Conservation (phyloP, 2,888 invertebrate genomes). For the Andrena trimmerana region DNA sequence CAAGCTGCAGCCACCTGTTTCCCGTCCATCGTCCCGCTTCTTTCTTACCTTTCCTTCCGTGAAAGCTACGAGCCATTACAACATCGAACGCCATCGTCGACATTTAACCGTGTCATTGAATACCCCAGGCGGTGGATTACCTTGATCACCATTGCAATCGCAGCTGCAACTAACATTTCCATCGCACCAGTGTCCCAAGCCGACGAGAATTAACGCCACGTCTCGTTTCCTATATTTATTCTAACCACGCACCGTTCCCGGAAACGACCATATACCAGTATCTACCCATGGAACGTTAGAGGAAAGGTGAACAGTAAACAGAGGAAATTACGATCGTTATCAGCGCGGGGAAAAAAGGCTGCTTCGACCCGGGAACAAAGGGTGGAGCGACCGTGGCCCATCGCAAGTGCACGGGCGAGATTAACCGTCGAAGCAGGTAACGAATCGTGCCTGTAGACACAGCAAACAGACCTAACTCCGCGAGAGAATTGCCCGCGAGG, state of each 20-base stretch:
- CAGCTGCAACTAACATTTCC: too few relatives aligned
- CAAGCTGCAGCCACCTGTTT: conserved; percentile 56
- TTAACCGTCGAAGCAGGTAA: conserved; percentile 41
- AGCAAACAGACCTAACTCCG: conserved; percentile 70
- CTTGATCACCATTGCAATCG: background rate
- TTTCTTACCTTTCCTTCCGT: conserved; percentile 20
- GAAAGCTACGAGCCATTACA: background rate
- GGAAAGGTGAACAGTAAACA: background rate
- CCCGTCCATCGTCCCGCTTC: conserved; percentile 41
- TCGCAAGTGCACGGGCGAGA: conserved; percentile 52
- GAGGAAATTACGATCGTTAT: conserved; percentile 24
- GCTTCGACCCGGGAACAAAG: conserved; percentile 2
- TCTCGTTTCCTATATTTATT: background rate
- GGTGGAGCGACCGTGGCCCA: background rate
- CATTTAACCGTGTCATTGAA: background rate
- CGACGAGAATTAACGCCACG: background rate
- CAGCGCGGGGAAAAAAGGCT: conserved; percentile 10
- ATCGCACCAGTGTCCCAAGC: too few relatives aligned
- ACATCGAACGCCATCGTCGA: background rate
- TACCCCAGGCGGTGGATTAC: background rate
- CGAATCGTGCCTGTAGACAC: conserved; percentile 52
- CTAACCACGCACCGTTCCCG: background rate
- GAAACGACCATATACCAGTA: background rate
- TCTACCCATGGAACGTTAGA: background rate
- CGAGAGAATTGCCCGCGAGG: conserved; percentile 24